phyloP scores from a whole-genome alignment of 1,140 invertebrate species.

The Rhopalosiphum padi region DNA sequence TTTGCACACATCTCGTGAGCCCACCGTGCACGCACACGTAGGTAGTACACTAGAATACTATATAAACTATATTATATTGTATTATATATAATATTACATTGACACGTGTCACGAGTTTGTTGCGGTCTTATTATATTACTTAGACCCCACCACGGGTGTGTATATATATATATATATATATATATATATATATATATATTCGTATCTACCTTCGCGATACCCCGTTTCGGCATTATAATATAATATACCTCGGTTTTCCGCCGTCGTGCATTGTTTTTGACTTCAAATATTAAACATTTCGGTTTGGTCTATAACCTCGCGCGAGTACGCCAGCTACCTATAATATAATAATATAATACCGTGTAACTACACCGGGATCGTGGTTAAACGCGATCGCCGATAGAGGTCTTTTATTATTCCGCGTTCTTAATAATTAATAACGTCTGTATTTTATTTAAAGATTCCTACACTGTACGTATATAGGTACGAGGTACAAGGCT shows the following conservation, averaged over 20 bases:
- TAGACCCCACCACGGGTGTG: not conserved
- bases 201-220: not conserved
- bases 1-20: not conserved
- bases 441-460: not conserved
- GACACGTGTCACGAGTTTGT: conserved; percentile 6
- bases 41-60: not conserved
- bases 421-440: not conserved
- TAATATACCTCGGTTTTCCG: not conserved
- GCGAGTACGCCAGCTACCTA: no score
- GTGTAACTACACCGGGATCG: not conserved
- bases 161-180: no score
- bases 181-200: no score
- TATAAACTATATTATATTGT: conserved; percentile 19
- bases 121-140: conserved; percentile 1
- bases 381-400: not conserved
- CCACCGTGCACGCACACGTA: not conserved
- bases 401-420: not conserved
- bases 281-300: conserved; percentile 10
- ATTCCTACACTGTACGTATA: not conserved
- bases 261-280: not conserved
- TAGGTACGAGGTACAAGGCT: not conserved
- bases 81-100: conserved; percentile 3
- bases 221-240: not conserved
- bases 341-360: not conserved
- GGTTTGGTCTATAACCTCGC: not conserved